Evolutionary conservation across 2,797 vertebrate genomes (phyloP).

Genomic region (Crocodylus rhombifer): DNA sequence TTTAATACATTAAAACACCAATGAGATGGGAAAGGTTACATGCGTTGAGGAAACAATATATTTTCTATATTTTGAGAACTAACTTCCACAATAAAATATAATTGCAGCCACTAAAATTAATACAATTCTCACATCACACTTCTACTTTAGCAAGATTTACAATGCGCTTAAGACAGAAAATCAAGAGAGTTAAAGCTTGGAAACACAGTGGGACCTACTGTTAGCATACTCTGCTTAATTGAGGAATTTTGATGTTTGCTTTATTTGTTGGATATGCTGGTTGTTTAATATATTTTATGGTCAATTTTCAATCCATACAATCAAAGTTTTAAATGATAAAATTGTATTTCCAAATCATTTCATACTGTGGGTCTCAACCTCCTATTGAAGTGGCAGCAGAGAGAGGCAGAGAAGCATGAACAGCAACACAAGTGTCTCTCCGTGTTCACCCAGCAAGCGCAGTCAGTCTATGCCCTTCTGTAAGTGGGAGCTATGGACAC

Average conservation of each 20-base stretch:
- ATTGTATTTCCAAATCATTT: neutral
- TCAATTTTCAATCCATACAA: neutral
- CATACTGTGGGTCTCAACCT: no score
- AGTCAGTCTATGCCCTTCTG: no score
- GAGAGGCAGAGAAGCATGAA: no score
- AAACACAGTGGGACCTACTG: neutral
- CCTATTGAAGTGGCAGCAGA: no score
- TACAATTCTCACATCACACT: neutral
- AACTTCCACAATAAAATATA: neutral
- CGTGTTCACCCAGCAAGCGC: no score
- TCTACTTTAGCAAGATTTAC: constrained; percentile 24
- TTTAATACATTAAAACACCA: neutral
- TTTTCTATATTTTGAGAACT: neutral
- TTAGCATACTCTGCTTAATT: neutral
- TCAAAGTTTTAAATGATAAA: neutral
- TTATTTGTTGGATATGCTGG: neutral
- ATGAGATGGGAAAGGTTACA: neutral
- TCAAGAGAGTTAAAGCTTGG: neutral
- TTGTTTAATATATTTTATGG: neutral
- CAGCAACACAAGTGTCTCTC: no score
- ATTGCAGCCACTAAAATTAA: neutral
- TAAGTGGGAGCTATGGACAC: no score
- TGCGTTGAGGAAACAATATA: neutral
- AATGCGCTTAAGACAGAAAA: neutral
- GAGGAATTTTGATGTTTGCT: neutral